Evolutionary conservation across 2,888 invertebrate genomes (phyloP), one percentile per base, ranked within the genome.

Genomic region (Oligia strigilis): DNA sequence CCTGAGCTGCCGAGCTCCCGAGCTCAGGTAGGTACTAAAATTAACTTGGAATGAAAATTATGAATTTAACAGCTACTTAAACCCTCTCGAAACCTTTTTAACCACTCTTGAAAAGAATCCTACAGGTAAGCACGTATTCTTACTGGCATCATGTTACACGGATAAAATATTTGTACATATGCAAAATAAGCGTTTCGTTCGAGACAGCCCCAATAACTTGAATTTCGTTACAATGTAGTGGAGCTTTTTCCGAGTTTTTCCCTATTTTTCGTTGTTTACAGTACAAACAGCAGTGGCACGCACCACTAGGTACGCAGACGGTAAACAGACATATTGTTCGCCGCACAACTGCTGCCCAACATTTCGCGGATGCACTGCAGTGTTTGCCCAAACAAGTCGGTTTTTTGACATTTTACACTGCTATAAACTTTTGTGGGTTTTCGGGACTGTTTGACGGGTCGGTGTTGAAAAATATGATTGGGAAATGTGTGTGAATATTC

Each of bases 221-320:
- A 75, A 88, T 86, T 81, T 82, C 82, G 77, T 78, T 87, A 78
- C 78, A 82, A 83, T 65, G 82, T 82, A 88, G 86, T 86, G 87
- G 80, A 80, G 87, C 85, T 43, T 83, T 83, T 74, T 23, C 83
- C 86, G 87, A 87, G 89, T 91, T 94, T 90, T 92, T 91, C 89
- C 87, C 91, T 92, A 90, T 91, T 94, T 94, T 92, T 93, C 90
- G 83, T 82, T 94, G 94, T 96, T 95, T 94, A 92, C 93, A 86
- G 81, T 88, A 93, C 92, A 95, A 95, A 96, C 92, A 95, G 92
- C 91, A 92, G 91, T 93, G 80, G 88, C 89, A 89, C 91, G 93
- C 93, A 90, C 90, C 90, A 89, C 80, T 91, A 91, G 87, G 86
- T 91, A 91, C 93, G 91, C 95, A 93, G 94, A 94, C 94, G 85